Conservation (phyloP, 2,888 invertebrate genomes). For the Corythucha ciliata region DNA sequence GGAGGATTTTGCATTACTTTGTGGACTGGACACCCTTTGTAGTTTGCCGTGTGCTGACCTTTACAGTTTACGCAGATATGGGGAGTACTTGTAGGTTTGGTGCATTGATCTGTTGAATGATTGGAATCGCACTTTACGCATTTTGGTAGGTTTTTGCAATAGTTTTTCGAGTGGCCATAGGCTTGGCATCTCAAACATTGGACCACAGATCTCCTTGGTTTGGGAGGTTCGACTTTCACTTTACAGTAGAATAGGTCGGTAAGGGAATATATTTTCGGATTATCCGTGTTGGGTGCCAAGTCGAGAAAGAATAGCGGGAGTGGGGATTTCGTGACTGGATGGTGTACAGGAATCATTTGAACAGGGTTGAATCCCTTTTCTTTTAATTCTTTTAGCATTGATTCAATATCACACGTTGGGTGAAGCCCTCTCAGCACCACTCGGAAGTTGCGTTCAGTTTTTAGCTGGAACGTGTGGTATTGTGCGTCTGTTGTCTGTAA, state of each 20-base stretch:
- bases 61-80: not conserved
- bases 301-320: slow-evolving; percentile 1
- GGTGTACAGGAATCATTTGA: not conserved
- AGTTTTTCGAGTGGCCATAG: slow-evolving; percentile 1
- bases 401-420: not conserved
- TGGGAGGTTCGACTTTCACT: not conserved
- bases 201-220: not conserved
- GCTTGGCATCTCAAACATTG: not conserved
- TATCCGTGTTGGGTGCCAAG: no score
- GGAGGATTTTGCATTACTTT: not conserved
- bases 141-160: not conserved
- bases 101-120: slow-evolving; percentile 2
- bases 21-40: not conserved
- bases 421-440: slow-evolving; percentile 8
- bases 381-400: not conserved
- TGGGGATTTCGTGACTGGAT: slow-evolving; percentile 3
- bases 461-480: no score
- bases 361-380: not conserved
- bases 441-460: not conserved
- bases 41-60: slow-evolving; percentile 4
- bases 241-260: not conserved
- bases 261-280: not conserved
- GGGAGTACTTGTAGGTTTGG: slow-evolving; percentile 1
- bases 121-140: not conserved
- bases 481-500: no score